Evolutionary conservation across 2,888 invertebrate species (phyloP).

Genomic region (Apamea anceps): DNA sequence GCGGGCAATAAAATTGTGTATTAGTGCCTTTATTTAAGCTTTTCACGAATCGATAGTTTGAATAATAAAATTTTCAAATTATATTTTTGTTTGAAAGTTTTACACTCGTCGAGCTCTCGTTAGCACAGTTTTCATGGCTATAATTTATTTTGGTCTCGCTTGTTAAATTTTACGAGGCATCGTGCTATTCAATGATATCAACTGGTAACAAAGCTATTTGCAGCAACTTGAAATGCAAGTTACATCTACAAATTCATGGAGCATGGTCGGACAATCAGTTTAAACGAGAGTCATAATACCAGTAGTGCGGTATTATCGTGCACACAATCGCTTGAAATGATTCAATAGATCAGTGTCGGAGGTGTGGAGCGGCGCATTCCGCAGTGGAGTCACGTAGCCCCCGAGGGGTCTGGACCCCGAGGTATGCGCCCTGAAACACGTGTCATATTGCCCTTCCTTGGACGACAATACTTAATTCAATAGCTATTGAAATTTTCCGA

Average conservation of each 20-base stretch:
- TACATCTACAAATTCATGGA: constrained; percentile 47
- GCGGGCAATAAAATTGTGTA: constrained; percentile 73
- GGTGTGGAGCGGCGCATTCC: constrained; percentile 64
- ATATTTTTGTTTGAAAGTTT: constrained; percentile 51
- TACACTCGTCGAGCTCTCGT: constrained; percentile 54
- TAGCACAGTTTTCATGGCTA: constrained; percentile 27
- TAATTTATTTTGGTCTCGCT: constrained; percentile 19
- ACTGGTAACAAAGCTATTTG: constrained; percentile 24
- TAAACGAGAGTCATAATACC: constrained; percentile 62
- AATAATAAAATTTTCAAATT: constrained; percentile 54
- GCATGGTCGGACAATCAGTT: constrained; percentile 63
- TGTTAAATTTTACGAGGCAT: constrained; percentile 8
- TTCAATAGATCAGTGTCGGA: constrained; percentile 78
- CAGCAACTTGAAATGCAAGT: constrained; percentile 47
- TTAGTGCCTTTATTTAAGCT: constrained; percentile 70
- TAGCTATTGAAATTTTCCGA: constrained; percentile 62
- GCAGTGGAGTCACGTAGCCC: constrained; percentile 76
- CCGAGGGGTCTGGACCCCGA: constrained; percentile 63
- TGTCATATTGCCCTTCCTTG: constrained; percentile 68
- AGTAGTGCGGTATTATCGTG: constrained; percentile 65
- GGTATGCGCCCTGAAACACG: constrained; percentile 69
- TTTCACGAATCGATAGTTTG: constrained; percentile 68
- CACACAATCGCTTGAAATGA: constrained; percentile 77
- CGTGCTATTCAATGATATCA: constrained; percentile 21
- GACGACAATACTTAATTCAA: constrained; percentile 70